Conservation (phyloP, 2,888 invertebrate species). For the Archips xylosteana region DNA sequence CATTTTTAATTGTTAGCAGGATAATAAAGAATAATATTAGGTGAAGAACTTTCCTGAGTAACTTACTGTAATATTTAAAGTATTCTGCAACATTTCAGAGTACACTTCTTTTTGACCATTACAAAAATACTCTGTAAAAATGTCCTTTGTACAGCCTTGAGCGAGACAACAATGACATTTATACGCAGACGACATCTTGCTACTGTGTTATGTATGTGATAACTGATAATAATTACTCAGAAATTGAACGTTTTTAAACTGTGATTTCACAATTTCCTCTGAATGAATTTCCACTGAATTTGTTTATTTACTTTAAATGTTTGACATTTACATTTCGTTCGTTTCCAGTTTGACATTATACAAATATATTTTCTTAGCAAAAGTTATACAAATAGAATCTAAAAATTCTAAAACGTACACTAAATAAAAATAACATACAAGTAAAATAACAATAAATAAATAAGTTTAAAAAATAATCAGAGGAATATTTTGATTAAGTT, state of each 20-base stretch:
- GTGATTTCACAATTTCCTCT: too few species aligned
- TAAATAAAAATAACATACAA: not conserved
- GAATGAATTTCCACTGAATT: not conserved
- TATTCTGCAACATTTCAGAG: constrained; percentile 22
- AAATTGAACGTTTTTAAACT: too few species aligned
- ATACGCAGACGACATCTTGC: constrained; percentile 5
- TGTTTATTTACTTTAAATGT: not conserved
- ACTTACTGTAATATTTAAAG: constrained; percentile 32
- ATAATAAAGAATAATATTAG: not conserved
- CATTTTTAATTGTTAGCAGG: too few species aligned
- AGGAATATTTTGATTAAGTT: not conserved
- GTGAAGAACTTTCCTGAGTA: not conserved
- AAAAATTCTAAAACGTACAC: not conserved
- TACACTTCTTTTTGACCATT: constrained; percentile 28
- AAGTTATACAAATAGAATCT: not conserved
- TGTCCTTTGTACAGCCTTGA: constrained; percentile 21
- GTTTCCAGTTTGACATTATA: not conserved
- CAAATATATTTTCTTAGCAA: not conserved
- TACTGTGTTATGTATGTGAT: not conserved
- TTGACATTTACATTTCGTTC: not conserved
- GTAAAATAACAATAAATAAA: not conserved
- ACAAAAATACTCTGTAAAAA: constrained; percentile 29
- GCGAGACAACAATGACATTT: constrained; percentile 20
- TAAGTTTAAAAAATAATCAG: not conserved
- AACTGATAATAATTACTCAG: not conserved